Conservation (phyloP, 35 echinoderm and acorn worm species). For the Acanthaster planci region DNA sequence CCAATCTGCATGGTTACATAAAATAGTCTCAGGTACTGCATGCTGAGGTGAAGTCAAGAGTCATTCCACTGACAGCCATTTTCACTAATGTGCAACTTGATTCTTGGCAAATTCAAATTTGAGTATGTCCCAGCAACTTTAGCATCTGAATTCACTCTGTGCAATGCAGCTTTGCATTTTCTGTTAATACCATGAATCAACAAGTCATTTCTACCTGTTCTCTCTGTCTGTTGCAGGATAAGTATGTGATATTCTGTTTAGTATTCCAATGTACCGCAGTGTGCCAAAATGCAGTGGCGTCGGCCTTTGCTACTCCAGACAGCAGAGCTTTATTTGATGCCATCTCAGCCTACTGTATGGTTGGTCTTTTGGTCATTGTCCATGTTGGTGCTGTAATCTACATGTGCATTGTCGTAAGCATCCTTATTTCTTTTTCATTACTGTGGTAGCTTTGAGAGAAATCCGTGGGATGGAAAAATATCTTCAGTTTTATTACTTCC, state of each 20-base stretch:
- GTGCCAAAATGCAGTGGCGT: conserved; percentile 76
- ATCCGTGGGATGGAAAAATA: no score
- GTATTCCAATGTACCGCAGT: conserved; percentile 80
- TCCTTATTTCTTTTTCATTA: background rate
- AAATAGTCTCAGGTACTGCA: no score
- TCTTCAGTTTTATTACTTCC: no score
- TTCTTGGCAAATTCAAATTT: no score
- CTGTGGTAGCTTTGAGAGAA: no score
- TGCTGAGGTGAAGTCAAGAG: no score
- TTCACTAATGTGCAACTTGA: no score
- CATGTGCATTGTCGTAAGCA: background rate
- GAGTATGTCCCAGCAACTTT: no score
- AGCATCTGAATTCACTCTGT: no score
- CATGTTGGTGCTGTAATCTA: background rate
- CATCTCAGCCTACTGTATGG: conserved; percentile 7
- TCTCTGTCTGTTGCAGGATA: conserved; percentile 63
- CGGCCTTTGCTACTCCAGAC: background rate
- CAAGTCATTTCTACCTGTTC: background rate
- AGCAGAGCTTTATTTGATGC: conserved; percentile 42
- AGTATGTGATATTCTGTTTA: conserved; percentile 87
- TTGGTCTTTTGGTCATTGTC: background rate
- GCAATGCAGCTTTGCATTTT: no score
- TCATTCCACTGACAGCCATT: no score
- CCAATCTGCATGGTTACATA: no score
- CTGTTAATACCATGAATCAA: background rate